These are phyloP conservation scores for Coreius guichenoti DNA, from an alignment of 2,797 vertebrate species.

Conservation along the genomic window DNA sequence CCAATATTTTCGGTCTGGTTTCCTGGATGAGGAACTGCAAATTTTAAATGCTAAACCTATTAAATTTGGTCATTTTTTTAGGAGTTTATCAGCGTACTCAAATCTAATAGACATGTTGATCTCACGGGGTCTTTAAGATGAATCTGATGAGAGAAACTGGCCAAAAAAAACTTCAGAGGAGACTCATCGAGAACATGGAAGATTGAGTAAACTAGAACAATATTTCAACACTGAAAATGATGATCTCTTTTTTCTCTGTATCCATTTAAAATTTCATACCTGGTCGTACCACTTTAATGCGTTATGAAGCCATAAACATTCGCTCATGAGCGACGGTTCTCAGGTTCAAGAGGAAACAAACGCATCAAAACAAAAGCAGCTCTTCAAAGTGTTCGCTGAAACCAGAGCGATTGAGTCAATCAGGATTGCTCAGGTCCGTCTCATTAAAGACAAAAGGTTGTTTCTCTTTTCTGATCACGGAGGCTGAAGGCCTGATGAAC, in stretches of 20 bases:
- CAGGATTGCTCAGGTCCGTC: constrained; percentile 72
- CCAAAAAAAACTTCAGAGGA: constrained; percentile 69
- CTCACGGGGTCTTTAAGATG: not conserved
- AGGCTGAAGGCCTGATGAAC: constrained; percentile 62
- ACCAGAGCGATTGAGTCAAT: constrained; percentile 60
- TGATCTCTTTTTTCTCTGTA: not conserved
- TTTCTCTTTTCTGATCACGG: constrained; percentile 7
- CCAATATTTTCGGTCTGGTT: not conserved
- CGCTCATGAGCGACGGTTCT: not conserved
- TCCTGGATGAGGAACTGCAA: not conserved
- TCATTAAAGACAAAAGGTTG: constrained; percentile 68
- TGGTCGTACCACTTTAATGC: constrained; percentile 43
- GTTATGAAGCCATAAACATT: not conserved
- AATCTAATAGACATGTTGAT: not conserved
- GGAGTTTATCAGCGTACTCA: not conserved
- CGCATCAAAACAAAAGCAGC: not conserved
- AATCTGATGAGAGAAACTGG: constrained; percentile 62
- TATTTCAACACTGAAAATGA: not conserved
- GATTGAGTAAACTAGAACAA: constrained; percentile 40
- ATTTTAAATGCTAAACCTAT: not conserved
- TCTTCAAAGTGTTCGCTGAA: not conserved
- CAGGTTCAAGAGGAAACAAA: not conserved
- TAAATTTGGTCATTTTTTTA: not conserved
- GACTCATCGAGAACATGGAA: constrained; percentile 15
- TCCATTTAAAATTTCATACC: not conserved